phyloP scores from a whole-genome alignment of 1,140 invertebrate species.

The Saccostrea echinata region DNA sequence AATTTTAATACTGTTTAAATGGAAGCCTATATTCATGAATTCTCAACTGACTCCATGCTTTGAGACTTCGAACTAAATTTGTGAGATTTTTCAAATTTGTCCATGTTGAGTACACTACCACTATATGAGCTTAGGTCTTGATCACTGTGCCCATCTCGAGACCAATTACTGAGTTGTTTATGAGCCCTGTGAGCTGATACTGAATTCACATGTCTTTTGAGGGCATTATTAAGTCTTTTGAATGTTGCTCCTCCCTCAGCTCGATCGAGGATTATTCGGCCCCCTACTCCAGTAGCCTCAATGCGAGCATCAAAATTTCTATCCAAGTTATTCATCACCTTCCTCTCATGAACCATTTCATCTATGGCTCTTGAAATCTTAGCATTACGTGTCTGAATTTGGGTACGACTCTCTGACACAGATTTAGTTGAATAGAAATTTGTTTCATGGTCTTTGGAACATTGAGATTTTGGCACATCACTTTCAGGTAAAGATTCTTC shows the following conservation, averaged over 20 bases:
- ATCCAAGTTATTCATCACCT: conserved; percentile 60
- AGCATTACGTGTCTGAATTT: conserved; percentile 44
- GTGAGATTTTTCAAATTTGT: conserved; percentile 10
- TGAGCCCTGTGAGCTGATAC: conserved; percentile 38
- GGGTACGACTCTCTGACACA: conserved; percentile 12
- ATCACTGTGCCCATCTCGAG: background rate
- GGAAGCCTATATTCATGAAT: background rate
- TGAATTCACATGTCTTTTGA: conserved; percentile 55
- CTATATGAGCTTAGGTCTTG: background rate
- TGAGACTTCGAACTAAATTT: background rate
- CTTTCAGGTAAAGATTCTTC: conserved; percentile 34
- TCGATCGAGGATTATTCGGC: conserved; percentile 47
- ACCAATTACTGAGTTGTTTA: background rate
- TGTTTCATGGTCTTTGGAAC: conserved; percentile 28
- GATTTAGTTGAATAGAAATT: conserved; percentile 30
- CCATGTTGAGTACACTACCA: conserved; percentile 1
- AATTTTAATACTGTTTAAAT: conserved; percentile 25
- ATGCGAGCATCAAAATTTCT: conserved; percentile 58
- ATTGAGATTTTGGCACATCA: conserved; percentile 28
- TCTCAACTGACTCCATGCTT: conserved; percentile 5
- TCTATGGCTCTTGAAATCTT: conserved; percentile 58
- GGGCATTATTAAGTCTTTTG: conserved; percentile 52
- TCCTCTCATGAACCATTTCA: conserved; percentile 56
- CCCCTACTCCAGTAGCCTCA: conserved; percentile 29
- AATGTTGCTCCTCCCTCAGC: conserved; percentile 53